These are phyloP conservation scores for Pogona vitticeps DNA, from an alignment of 2,113 vertebrate genomes.

Conservation along the genomic window DNA sequence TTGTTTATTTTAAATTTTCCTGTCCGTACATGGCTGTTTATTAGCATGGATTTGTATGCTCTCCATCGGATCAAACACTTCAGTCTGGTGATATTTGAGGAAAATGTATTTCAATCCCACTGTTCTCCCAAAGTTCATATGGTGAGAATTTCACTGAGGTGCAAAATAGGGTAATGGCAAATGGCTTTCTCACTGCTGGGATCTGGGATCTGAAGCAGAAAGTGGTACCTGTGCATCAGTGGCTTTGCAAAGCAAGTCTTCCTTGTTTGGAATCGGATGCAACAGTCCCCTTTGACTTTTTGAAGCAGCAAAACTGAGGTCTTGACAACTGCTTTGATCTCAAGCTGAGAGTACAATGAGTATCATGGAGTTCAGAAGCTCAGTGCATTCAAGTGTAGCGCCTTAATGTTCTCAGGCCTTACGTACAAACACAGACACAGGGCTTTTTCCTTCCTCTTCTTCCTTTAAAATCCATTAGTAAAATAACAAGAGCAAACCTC, in stretches of 20 bases:
- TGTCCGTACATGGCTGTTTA: background rate
- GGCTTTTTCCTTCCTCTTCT: background rate
- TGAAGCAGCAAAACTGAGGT: background rate
- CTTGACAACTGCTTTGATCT: slow-evolving; percentile 24
- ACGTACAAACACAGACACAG: background rate
- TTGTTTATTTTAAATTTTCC: background rate
- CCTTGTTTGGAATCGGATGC: slow-evolving; percentile 29
- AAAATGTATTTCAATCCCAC: slow-evolving; percentile 6
- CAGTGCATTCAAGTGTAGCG: slow-evolving; percentile 26
- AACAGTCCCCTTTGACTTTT: background rate
- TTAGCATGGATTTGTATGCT: background rate
- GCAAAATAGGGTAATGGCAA: slow-evolving; percentile 22
- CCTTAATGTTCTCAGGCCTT: slow-evolving; percentile 24
- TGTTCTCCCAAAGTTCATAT: background rate
- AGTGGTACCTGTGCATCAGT: slow-evolving; percentile 1
- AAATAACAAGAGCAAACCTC: background rate
- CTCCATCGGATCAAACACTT: background rate
- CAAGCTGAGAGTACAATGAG: slow-evolving; percentile 10
- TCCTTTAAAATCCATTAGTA: background rate
- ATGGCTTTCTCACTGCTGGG: background rate
- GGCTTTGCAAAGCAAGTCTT: slow-evolving; percentile 17
- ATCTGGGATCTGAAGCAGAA: slow-evolving; percentile 10
- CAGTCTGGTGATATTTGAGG: background rate
- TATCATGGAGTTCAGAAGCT: slow-evolving; percentile 26
- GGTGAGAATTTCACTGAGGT: slow-evolving; percentile 14